These are phyloP conservation scores for Sminthurides bifidus DNA, from an alignment of 1,140 invertebrate species.

Conservation along the genomic window DNA sequence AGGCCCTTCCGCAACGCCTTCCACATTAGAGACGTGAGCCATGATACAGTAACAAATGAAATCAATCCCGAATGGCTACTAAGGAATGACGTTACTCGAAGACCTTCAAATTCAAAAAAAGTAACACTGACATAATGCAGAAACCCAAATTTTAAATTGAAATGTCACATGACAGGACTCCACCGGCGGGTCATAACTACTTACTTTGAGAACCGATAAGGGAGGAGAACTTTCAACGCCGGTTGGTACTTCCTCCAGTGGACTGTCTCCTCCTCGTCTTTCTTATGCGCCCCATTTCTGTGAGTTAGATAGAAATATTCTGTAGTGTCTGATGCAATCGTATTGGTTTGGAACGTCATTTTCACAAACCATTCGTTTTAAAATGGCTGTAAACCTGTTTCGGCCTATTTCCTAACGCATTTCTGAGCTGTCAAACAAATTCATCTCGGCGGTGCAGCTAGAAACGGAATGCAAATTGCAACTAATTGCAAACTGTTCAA, in stretches of 20 bases:
- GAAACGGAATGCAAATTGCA: too few relatives aligned
- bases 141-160: neutral
- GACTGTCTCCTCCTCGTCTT: neutral
- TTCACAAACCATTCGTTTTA: too few relatives aligned
- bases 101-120: constrained; percentile 13
- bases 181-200: too few relatives aligned
- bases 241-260: constrained; percentile 8
- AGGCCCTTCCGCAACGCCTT: constrained; percentile 27
- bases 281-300: constrained; percentile 4
- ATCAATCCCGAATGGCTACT: constrained; percentile 26
- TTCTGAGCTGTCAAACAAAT: too few relatives aligned
- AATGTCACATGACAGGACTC: neutral
- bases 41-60: constrained; percentile 27
- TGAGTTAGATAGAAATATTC: neutral
- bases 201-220: constrained; percentile 9
- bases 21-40: constrained; percentile 31
- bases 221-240: constrained; percentile 12
- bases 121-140: neutral
- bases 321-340: too few relatives aligned
- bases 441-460: too few relatives aligned
- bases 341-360: too few relatives aligned
- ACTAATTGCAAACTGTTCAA: too few relatives aligned
- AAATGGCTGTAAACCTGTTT: too few relatives aligned
- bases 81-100: constrained; percentile 25
- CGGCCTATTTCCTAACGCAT: too few relatives aligned